Evolutionary conservation across 2,797 vertebrate species (phyloP), one percentile per base, ranked within the genome.

Genomic region (Labroides dimidiatus): DNA sequence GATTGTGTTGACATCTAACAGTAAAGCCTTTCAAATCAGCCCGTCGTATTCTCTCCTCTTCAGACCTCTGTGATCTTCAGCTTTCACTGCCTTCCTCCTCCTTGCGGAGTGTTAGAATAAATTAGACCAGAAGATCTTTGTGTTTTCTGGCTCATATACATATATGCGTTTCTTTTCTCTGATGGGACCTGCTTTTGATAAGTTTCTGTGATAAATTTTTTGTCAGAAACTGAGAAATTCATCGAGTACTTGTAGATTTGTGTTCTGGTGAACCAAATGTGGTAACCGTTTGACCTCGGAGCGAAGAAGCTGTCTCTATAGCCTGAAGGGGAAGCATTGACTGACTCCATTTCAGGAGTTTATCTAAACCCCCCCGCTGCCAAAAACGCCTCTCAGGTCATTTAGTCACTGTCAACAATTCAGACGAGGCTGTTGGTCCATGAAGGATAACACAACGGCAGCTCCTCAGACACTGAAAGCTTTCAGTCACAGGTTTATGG

Each of bases 401-500:
- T 89, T 92, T 88, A 83, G 60, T 81, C 81, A 74, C 82, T 84
- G 84, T 88, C 88, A 91, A 86, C 85, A 90, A 82, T 75, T 84
- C 61, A 75, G 64, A 84, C 82, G 73, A 80, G 64, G 60, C 69
- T 78, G 66, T 78, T 72, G 77, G 76, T 43, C 89, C 82, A 82
- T 90, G 85, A 91, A 89, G 84, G 81, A 83, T 65, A 80, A 76
- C 66, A 81, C 72, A 56, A 51, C 59, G 4, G 56, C 82, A 51
- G 72, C 66, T 81, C 57, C 69, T 79, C 53, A 78, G 59, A 73
- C 50, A 65, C 45, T 52, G 59, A 57, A 69, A 65, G 65, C 49
- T 80, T 76, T 71, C 43, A 65, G 53, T 42, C 16, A 0, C 49
- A 62, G 62, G 54, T 64, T 47, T 36, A 10, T 53, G 39, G 48